A percentile compares a stretch with the other conserved stretches of the same genome.
phyloP scores from a whole-genome alignment of 2,113 vertebrate species.

The Martes martes region DNA sequence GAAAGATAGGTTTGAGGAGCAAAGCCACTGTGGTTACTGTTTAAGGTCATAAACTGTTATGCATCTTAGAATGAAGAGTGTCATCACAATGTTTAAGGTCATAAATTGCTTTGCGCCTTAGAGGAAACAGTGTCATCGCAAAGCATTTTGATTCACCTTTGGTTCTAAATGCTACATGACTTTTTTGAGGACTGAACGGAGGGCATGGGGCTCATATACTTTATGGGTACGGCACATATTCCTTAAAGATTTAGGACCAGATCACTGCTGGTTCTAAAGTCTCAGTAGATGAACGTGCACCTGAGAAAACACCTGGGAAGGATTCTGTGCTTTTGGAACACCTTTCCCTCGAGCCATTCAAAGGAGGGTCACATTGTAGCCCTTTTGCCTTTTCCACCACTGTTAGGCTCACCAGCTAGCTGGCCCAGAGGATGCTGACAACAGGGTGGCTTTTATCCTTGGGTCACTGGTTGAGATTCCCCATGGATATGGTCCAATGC shows the following conservation, averaged over 20 bases:
- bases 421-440: neutral
- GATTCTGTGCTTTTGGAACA: neutral
- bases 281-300: neutral
- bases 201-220: neutral
- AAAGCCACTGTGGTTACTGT: neutral
- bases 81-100: neutral
- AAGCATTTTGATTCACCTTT: neutral
- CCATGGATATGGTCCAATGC: neutral
- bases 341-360: neutral
- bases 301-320: neutral
- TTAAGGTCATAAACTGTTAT: neutral
- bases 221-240: neutral
- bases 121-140: neutral
- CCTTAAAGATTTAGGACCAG: neutral
- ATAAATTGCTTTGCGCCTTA: neutral
- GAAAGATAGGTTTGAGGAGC: neutral
- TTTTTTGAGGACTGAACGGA: neutral
- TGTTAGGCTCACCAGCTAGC: neutral
- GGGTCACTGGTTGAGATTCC: neutral
- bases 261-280: neutral
- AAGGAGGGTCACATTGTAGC: neutral
- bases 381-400: neutral
- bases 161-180: neutral
- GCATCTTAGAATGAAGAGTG: neutral
- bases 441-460: slow-evolving; percentile 10